A percentile compares a stretch with the other conserved stretches of the same genome.
Conservation (phyloP, 2,888 invertebrate species). For the Laspeyria flexula region DNA sequence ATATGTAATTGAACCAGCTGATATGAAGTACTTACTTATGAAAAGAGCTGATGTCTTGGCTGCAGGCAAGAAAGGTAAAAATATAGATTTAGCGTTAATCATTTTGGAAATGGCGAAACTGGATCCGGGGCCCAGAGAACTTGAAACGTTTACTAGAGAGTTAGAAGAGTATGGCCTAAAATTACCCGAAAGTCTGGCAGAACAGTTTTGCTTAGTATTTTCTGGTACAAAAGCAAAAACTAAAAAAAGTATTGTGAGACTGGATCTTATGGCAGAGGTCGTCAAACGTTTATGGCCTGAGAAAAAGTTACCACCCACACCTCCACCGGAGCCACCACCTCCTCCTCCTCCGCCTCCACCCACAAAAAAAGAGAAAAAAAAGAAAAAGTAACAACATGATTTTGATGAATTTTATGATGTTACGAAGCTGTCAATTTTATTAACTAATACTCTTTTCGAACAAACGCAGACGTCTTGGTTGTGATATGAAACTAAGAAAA, state of each 20-base stretch:
- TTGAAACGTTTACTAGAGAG: constrained; percentile 35
- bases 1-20: constrained; percentile 27
- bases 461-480: no score
- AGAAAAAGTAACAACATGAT: constrained; percentile 2
- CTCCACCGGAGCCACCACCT: constrained; percentile 40
- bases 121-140: constrained; percentile 32
- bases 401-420: no score
- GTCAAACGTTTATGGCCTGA: constrained; percentile 64
- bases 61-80: constrained; percentile 45
- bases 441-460: no score
- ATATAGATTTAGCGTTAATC: constrained; percentile 54
- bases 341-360: neutral
- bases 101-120: constrained; percentile 22
- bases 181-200: constrained; percentile 49
- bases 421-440: no score
- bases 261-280: constrained; percentile 51
- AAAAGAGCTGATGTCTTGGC: constrained; percentile 54
- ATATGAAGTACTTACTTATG: constrained; percentile 51
- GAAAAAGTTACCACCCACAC: constrained; percentile 53
- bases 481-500: no score
- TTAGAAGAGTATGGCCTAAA: constrained; percentile 38
- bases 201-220: constrained; percentile 46
- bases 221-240: constrained; percentile 32
- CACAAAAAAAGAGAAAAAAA: constrained; percentile 8
- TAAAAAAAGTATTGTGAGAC: constrained; percentile 12